Percentiles rank a stretch among this genome's conserved stretches.
Conservation (phyloP, 2,797 vertebrate species). For the Catostomus latipinnis region DNA sequence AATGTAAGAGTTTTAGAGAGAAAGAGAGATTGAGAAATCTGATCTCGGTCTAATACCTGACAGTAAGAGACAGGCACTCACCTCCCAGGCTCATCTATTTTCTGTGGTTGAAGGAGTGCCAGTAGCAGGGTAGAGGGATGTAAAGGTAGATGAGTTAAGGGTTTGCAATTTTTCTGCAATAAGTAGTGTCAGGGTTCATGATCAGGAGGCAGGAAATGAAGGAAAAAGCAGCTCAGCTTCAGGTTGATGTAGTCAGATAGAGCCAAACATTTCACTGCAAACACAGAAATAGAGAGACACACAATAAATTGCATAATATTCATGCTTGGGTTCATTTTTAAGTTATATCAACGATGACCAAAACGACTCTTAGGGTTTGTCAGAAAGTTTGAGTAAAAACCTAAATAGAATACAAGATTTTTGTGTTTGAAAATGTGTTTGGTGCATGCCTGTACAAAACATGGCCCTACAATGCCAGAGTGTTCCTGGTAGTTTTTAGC, state of each 20-base stretch:
- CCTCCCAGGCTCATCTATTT: constrained; percentile 59
- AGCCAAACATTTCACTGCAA: constrained; percentile 28
- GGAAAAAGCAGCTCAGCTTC: background rate
- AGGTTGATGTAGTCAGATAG: constrained; percentile 8
- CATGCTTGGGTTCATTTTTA: background rate
- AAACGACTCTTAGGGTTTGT: too few species aligned
- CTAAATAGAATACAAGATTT: too few species aligned
- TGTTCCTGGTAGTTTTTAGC: too few species aligned
- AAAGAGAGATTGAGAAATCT: background rate
- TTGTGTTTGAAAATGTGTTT: too few species aligned
- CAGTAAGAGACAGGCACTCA: constrained; percentile 26
- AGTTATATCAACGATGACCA: too few species aligned
- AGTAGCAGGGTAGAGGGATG: background rate
- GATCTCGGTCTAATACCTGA: constrained; percentile 3
- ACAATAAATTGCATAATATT: background rate
- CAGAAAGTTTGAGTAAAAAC: too few species aligned
- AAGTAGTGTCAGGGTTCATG: background rate
- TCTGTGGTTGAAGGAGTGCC: constrained; percentile 13
- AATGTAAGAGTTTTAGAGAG: background rate
- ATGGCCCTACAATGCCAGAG: too few species aligned
- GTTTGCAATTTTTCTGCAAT: background rate
- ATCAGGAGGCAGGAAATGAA: background rate
- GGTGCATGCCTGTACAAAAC: too few species aligned
- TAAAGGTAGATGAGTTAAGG: background rate
- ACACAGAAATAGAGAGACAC: constrained; percentile 28